phyloP scores from a whole-genome alignment of 2,797 vertebrate species.

The Sebastes vulpes region DNA sequence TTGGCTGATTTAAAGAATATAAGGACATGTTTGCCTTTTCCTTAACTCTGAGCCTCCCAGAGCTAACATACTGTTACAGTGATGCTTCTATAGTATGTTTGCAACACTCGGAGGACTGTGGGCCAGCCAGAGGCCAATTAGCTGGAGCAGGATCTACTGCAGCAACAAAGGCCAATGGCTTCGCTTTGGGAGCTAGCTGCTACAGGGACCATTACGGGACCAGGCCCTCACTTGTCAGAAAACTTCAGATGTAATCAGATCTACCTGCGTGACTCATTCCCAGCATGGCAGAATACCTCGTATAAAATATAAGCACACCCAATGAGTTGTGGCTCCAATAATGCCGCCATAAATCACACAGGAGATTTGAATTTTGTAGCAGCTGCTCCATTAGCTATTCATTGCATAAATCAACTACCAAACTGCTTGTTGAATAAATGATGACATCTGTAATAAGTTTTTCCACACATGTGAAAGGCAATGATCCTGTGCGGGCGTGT shows the following conservation, averaged over 20 bases:
- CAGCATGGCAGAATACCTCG: slow-evolving; percentile 27
- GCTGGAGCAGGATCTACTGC: slow-evolving; percentile 29
- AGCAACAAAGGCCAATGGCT: slow-evolving; percentile 14
- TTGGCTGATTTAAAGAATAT: neutral
- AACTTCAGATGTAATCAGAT: slow-evolving; percentile 64
- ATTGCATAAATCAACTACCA: slow-evolving; percentile 77
- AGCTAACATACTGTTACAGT: neutral
- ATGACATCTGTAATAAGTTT: slow-evolving; percentile 67
- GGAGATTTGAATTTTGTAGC: slow-evolving; percentile 59
- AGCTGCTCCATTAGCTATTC: slow-evolving; percentile 77
- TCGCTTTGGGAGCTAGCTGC: slow-evolving; percentile 33
- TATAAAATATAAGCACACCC: slow-evolving; percentile 30
- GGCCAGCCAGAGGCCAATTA: slow-evolving; percentile 51
- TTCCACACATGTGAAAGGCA: slow-evolving; percentile 50
- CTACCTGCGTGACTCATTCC: slow-evolving; percentile 59
- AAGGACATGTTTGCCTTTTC: neutral
- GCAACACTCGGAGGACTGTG: slow-evolving; percentile 15
- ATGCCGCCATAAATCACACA: slow-evolving; percentile 62
- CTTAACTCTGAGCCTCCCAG: neutral
- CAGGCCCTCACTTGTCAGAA: slow-evolving; percentile 53
- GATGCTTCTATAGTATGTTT: slow-evolving; percentile 17
- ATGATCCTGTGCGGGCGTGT: slow-evolving; percentile 11
- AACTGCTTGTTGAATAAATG: slow-evolving; percentile 79
- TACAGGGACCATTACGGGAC: slow-evolving; percentile 43
- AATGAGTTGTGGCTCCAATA: slow-evolving; percentile 47